Evolutionary conservation across 1,140 invertebrate species (phyloP), one percentile per base, ranked within the genome.

Genomic region (Mercenaria mercenaria): DNA sequence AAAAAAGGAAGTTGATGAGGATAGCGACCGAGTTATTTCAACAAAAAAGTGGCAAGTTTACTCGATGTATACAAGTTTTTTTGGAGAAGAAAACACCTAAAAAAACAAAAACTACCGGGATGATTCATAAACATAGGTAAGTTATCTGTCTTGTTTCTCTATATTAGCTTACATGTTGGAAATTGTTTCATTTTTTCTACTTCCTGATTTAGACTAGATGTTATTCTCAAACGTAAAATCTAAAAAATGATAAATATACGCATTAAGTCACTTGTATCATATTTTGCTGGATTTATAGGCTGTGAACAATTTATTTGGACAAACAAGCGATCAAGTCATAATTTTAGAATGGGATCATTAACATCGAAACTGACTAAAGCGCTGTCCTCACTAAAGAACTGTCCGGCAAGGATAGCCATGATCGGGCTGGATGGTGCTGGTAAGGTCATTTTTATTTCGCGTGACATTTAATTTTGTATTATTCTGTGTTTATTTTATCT

Each of bases 391-490:
- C 93, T 94, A 50, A 87, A 90, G 76, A 26, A 90, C 90, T 67
- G 81, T 67, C 93, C 94, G 6, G 90, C 94, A 18, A 85, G 95
- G 74, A 95, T 96, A 64, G 86, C 95, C 26, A 93, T 96, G 93
- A 88, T 96, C 26, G 95, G 95, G 47, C 83, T 96, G 64, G 95
- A 96, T 85, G 94, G 92, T 50, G 95, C 95, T 88, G 95, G 95
- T 94, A 93, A 90, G 82, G 29, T 61, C 29, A n/a, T 15, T 69
- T 3, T 20, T 18, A n/a, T n/a, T n/a, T n/a, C n/a, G n/a, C n/a
- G n/a, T n/a, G n/a, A n/a, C n/a, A n/a, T n/a, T n/a, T 72, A 52
- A 39, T 56, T 47, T 18, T 67, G 29, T 34, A 29, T 29, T 90
- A 13, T 1, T 90, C 18, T 64, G 47, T 43, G 20, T 41, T 3